Percentiles rank a stretch among this genome's conserved stretches.
These are phyloP conservation scores for Cottoperca gobio DNA, from an alignment of 2,797 vertebrate species.

Conservation along the genomic window DNA sequence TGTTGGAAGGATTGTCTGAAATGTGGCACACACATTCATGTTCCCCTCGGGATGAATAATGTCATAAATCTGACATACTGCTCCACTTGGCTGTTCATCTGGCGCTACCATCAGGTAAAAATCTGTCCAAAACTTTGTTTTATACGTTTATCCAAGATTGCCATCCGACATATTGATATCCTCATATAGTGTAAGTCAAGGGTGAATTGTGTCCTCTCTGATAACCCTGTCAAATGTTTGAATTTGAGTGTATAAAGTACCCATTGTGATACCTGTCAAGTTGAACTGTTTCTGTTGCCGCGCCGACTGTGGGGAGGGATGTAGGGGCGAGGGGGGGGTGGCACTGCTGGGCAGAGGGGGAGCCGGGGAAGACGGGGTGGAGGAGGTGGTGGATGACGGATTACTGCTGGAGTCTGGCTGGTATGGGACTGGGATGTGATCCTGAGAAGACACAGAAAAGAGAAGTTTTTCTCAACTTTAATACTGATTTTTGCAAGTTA, in stretches of 20 bases:
- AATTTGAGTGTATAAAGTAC: background rate
- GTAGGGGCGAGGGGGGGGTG: conserved; percentile 94
- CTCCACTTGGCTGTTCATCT: background rate
- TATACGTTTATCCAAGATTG: background rate
- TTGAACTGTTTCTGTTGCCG: conserved; percentile 97
- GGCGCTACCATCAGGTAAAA: background rate
- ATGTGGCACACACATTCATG: background rate
- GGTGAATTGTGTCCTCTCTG: background rate
- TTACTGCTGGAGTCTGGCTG: conserved; percentile 99
- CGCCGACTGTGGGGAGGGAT: conserved; percentile 94
- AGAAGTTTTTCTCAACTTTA: background rate
- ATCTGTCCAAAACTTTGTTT: too few species aligned
- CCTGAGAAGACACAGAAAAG: conserved; percentile 80
- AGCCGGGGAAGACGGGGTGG: conserved; percentile 95
- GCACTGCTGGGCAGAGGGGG: conserved; percentile 96
- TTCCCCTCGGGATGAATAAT: background rate
- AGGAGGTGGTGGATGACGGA: conserved; percentile 97
- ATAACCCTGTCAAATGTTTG: background rate
- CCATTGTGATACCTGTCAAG: conserved; percentile 88
- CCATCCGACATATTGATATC: background rate
- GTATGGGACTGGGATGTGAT: conserved; percentile 96
- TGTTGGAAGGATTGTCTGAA: background rate
- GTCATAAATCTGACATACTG: background rate
- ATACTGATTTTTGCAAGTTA: conserved; percentile 1
- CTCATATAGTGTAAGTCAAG: background rate